A percentile compares a stretch with the other conserved stretches of the same genome.
These are phyloP conservation scores for Tethea ocularis DNA, from an alignment of 2,888 invertebrate species.

Conservation along the genomic window DNA sequence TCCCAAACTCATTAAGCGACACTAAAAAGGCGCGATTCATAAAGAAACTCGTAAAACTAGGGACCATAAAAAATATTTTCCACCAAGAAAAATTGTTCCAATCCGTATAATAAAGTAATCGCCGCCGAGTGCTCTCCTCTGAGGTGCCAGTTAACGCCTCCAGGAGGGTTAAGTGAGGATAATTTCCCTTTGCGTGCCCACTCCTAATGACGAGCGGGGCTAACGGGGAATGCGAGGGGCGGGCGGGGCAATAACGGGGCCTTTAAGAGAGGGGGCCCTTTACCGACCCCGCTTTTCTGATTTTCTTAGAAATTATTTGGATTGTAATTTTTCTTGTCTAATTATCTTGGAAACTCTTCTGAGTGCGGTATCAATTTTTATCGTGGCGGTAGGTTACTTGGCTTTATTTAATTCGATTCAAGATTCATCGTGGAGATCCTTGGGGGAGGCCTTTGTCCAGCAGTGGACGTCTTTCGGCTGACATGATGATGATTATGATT, in stretches of 20 bases:
- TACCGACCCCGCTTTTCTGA: constrained; percentile 31
- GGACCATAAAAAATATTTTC: constrained; percentile 32
- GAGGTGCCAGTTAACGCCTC: constrained; percentile 83
- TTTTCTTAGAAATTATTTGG: constrained; percentile 37
- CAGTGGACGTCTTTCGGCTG: too few species aligned
- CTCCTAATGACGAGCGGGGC: constrained; percentile 70
- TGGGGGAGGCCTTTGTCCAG: too few species aligned
- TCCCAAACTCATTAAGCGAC: constrained; percentile 7
- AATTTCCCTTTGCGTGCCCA: constrained; percentile 82
- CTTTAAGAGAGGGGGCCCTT: constrained; percentile 32
- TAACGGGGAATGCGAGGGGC: constrained; percentile 27
- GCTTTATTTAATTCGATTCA: too few species aligned
- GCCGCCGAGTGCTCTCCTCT: constrained; percentile 70
- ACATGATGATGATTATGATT: too few species aligned
- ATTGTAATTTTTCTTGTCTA: constrained; percentile 31
- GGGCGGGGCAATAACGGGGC: constrained; percentile 41
- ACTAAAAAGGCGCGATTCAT: constrained; percentile 8
- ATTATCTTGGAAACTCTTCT: constrained; percentile 23
- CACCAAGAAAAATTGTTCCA: constrained; percentile 69
- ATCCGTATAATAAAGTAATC: constrained; percentile 81
- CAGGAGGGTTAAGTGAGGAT: constrained; percentile 82
- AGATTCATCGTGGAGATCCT: too few species aligned
- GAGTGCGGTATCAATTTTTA: not conserved
- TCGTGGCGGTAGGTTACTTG: not conserved
- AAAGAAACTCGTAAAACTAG: constrained; percentile 14